These are phyloP conservation scores for Dinocampus coccinellae DNA, from an alignment of 2,888 invertebrate genomes.

Conservation along the genomic window DNA sequence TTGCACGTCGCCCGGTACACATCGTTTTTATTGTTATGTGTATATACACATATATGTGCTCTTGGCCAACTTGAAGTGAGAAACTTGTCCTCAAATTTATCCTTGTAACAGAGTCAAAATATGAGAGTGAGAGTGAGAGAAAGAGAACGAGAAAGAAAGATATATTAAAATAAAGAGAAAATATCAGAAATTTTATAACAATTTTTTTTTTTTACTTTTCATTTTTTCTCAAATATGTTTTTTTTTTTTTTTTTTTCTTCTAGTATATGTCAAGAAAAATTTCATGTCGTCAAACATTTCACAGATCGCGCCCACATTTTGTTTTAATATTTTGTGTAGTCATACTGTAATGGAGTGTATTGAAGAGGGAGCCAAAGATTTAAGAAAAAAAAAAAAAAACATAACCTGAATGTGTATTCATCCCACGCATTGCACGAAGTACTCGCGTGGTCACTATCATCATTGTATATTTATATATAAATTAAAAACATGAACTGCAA, in stretches of 20 bases:
- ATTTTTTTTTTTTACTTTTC: no score
- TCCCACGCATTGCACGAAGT: background rate
- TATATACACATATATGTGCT: conserved; percentile 14
- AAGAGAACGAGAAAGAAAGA: no score
- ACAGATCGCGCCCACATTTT: no score
- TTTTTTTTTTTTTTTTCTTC: no score
- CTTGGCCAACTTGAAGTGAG: conserved; percentile 12
- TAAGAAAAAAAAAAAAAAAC: background rate
- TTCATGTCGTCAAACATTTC: no score
- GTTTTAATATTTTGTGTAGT: background rate
- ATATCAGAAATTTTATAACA: no score
- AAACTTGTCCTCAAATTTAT: conserved; percentile 22
- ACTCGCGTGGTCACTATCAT: background rate
- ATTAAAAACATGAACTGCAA: no score
- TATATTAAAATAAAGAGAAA: no score
- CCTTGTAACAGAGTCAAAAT: background rate
- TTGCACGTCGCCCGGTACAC: conserved; percentile 6
- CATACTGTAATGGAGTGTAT: background rate
- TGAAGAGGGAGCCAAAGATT: background rate
- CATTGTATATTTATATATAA: no score
- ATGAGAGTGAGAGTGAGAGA: no score
- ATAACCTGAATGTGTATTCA: background rate
- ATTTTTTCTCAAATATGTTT: no score
- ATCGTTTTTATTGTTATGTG: conserved; percentile 14
- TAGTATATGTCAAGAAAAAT: background rate